Conservation (phyloP, 2,888 invertebrate species). For the Lasioglossum calceatum region DNA sequence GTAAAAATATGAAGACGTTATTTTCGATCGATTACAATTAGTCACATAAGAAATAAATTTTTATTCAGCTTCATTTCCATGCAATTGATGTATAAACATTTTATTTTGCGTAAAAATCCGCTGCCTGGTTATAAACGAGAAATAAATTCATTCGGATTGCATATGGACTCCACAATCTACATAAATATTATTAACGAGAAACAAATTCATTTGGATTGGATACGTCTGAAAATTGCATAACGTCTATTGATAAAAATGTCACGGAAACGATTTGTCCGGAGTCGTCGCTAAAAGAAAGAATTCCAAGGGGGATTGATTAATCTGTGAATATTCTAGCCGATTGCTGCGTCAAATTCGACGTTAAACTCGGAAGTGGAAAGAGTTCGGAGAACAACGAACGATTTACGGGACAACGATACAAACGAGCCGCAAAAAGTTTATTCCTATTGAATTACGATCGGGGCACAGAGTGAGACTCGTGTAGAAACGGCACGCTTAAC, state of each 20-base stretch:
- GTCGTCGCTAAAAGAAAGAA: neutral
- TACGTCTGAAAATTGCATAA: too few species aligned
- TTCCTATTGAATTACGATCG: conserved; percentile 25
- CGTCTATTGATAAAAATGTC: neutral
- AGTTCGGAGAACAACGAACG: neutral
- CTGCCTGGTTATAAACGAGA: too few species aligned
- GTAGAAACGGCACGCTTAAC: conserved; percentile 1
- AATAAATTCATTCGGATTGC: too few species aligned
- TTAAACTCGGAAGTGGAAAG: neutral
- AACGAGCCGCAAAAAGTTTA: conserved; percentile 5
- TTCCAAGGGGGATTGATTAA: neutral
- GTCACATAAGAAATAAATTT: too few species aligned
- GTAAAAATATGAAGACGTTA: too few species aligned
- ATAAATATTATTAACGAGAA: too few species aligned
- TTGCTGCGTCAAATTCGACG: neutral
- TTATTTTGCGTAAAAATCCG: too few species aligned
- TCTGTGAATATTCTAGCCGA: neutral
- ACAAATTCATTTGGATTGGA: too few species aligned
- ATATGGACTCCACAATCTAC: too few species aligned
- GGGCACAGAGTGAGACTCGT: neutral
- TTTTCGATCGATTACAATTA: too few species aligned
- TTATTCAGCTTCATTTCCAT: too few species aligned
- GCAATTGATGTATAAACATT: too few species aligned
- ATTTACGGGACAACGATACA: neutral
- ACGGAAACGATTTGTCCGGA: neutral